Conservation (phyloP, 2,113 vertebrate species). For the Psilopsiagon aymara region DNA sequence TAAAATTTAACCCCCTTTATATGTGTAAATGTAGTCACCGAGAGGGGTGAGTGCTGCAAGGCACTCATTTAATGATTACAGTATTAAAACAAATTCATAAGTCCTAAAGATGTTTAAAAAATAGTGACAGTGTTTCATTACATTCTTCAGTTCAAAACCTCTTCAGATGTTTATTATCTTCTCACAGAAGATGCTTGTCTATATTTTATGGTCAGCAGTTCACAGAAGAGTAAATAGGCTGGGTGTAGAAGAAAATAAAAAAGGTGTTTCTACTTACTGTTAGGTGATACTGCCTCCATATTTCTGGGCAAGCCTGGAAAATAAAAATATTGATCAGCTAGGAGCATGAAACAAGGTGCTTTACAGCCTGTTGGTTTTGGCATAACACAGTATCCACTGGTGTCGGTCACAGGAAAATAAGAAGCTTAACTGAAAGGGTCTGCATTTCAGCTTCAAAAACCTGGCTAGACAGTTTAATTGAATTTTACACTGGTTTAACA, state of each 20-base stretch:
- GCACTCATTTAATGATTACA: slow-evolving; percentile 31
- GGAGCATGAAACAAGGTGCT: slow-evolving; percentile 89
- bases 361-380: slow-evolving; percentile 90
- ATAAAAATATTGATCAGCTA: slow-evolving; percentile 88
- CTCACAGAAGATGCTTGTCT: slow-evolving; percentile 79
- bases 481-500: slow-evolving; percentile 91
- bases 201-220: slow-evolving; percentile 86
- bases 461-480: slow-evolving; percentile 89
- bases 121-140: slow-evolving; percentile 54
- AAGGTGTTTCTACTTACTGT: slow-evolving; percentile 92
- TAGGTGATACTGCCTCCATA: slow-evolving; percentile 98
- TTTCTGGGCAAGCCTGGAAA: slow-evolving; percentile 95
- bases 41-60: slow-evolving; percentile 19
- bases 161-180: slow-evolving; percentile 84
- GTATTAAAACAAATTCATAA: slow-evolving; percentile 45
- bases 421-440: slow-evolving; percentile 88
- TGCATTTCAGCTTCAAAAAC: slow-evolving; percentile 89
- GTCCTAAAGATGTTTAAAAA: slow-evolving; percentile 59
- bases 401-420: slow-evolving; percentile 87
- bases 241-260: slow-evolving; percentile 83
- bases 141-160: slow-evolving; percentile 71
- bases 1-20: slow-evolving; percentile 28
- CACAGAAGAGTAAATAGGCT: slow-evolving; percentile 83
- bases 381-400: slow-evolving; percentile 85
- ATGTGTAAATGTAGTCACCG: slow-evolving; percentile 13